Base-by-base conservation (phyloP, 1,140 invertebrate species). In the Chlorops oryzae region DNA sequence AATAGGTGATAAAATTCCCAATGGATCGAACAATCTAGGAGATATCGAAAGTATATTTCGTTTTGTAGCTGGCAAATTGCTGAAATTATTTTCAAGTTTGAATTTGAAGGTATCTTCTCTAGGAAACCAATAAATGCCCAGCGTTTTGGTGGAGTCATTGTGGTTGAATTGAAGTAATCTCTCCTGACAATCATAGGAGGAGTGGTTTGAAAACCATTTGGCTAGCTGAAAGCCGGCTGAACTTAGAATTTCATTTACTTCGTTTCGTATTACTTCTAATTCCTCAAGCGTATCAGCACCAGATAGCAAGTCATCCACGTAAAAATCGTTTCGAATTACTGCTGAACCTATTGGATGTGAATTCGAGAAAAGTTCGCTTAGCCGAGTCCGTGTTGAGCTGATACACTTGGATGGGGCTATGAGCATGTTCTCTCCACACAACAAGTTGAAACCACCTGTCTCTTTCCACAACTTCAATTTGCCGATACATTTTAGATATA, bases 1-100 rank as follows among this genome's bases (percentile, higher is more conserved):
- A 2, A 50, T 46, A 37, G 67, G 63, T 21, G 59, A 50, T 50
- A 70, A 45, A 62, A 62, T 67, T 1, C 66, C 63, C 6, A 69
- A 50, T 17, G 70, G 67, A 40, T 72, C 63, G 47, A 57, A 68
- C 13, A 68, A 34, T 20, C 50, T 43, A 27, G 61, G 60, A 7
- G 65, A 46, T 32, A 62, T 59, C n/a, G 60, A 59, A 7, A 69
- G 46, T 34, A 63, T 58, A 4, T 10, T 56, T 43, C 64, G 44
- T 47, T 71, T 69, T 38, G 62, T 67, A 18, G 58, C 39, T 24
- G 41, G 37, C 37, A 21, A 20, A 22, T 28, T 44, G 27, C 20
- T 44, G 23, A n/a, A 28, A 18, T 27, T 44, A 27, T 44, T 44
- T 28, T 18, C 22, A 27, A 20, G 32, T 44, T 28, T 44, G 42